Base-by-base conservation (phyloP, 2,797 vertebrate species). In the Ctenopoma kingsleyae region DNA sequence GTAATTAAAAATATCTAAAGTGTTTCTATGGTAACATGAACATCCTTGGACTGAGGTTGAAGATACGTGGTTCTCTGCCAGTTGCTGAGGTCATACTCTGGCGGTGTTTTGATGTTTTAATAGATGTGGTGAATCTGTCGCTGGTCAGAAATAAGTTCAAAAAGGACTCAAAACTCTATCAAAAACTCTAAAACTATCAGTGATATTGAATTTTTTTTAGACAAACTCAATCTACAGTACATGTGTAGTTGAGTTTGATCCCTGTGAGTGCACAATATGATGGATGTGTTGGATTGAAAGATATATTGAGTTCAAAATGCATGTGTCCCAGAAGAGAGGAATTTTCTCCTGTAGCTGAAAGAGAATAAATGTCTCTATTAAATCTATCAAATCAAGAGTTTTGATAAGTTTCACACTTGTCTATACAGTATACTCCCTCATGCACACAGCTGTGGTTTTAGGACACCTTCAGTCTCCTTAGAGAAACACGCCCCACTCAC, bases 1-100 rank as follows among this genome's bases (percentile, higher is more conserved):
- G 65, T 83, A 90, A 88, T 89, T 86, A 85, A 54, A 66, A 67
- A 82, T 51, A 76, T 74, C 58, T 40, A 54, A 84, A 56, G 38
- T 17, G 86, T 91, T 91, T 81, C 87, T 79, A 89, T 89, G 85
- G 87, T 56, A 89, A 91, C 85, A 3, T 60, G 32, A 52, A 38
- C 63, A 49, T 80, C 59, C 35, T 41, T 53, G 46, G 51, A 49
- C 70, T 6, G 71, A 74, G 67, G 76, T 57, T 73, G 72, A 53
- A 76, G 67, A 64, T 20, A 8, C 60, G 68, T 43, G 16, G 22
- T 44, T 55, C 59, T 69, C 54, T 44, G 67, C 48, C 38, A n/a
- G 6, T 62, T 40, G 68, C 59, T 58, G 52, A 62, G 40, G 70
- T 88, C 43, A 17, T 15, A 23, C 9, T 0, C 68, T 27, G 58